phyloP scores from a whole-genome alignment of 2,797 vertebrate genomes.

The Chelidonichthys spinosus region DNA sequence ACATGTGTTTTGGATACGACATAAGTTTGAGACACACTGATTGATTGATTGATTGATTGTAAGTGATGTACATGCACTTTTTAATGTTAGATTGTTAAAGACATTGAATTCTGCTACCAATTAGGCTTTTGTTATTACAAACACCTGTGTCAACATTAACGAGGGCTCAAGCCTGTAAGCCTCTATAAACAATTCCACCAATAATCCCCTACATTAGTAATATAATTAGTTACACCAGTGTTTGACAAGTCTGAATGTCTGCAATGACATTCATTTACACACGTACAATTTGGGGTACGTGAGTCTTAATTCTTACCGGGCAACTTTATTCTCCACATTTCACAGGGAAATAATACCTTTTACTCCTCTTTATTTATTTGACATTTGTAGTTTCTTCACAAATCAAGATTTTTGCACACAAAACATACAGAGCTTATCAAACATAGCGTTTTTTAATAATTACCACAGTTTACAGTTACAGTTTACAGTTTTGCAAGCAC shows the following conservation, averaged over 20 bases:
- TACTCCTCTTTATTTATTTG: no score
- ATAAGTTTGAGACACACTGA: neutral
- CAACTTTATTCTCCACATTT: neutral
- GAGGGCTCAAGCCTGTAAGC: neutral
- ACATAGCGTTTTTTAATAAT: no score
- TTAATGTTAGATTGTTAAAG: neutral
- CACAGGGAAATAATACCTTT: neutral
- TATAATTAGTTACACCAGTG: neutral
- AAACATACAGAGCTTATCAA: no score
- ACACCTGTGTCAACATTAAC: conserved; percentile 2
- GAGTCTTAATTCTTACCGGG: no score
- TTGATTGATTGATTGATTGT: neutral
- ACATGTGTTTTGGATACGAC: neutral
- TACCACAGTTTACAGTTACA: no score
- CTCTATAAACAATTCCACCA: neutral
- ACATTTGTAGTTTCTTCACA: no score
- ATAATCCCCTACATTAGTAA: neutral
- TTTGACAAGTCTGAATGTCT: neutral
- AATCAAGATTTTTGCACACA: no score
- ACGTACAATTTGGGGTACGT: no score
- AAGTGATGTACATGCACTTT: neutral
- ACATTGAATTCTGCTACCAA: neutral
- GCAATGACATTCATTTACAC: neutral
- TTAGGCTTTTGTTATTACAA: neutral
- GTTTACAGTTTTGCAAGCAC: no score